phyloP scores from a whole-genome alignment of 2,797 vertebrate genomes.

The Aratinga solstitialis region DNA sequence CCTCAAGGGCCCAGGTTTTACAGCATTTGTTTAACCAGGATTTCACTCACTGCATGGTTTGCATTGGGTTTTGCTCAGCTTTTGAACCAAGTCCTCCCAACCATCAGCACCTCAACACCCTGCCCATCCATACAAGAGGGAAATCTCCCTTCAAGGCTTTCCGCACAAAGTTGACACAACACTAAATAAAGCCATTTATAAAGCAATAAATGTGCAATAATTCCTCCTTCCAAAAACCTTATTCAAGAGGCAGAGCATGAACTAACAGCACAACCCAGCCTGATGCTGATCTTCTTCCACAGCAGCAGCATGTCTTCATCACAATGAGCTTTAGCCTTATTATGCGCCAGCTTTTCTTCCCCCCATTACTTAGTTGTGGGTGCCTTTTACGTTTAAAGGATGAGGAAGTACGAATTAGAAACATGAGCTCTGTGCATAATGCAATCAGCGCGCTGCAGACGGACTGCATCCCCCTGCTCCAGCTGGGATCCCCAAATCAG shows the following conservation, averaged over 20 bases:
- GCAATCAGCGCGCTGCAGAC: neutral
- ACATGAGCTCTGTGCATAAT: neutral
- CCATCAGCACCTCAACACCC: accelerated
- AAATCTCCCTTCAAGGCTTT: neutral
- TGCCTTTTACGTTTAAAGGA: neutral
- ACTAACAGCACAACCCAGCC: accelerated
- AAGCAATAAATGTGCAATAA: neutral
- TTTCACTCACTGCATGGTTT: neutral
- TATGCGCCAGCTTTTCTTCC: neutral
- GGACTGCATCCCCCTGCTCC: neutral
- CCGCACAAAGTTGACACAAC: accelerated
- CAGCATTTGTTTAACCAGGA: neutral
- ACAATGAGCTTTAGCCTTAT: neutral
- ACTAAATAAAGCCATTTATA: neutral
- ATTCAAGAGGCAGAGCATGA: neutral
- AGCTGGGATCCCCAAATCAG: neutral
- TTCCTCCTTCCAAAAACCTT: neutral
- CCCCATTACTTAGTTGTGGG: neutral
- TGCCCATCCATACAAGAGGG: neutral
- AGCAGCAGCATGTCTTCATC: neutral
- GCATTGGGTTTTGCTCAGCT: neutral
- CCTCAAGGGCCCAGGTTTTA: neutral
- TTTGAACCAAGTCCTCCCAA: neutral
- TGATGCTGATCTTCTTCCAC: neutral
- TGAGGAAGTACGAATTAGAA: neutral